A percentile compares a stretch with the other conserved stretches of the same genome.
phyloP scores from a whole-genome alignment of 1,140 invertebrate genomes.

The Phenacoccus solenopsis region DNA sequence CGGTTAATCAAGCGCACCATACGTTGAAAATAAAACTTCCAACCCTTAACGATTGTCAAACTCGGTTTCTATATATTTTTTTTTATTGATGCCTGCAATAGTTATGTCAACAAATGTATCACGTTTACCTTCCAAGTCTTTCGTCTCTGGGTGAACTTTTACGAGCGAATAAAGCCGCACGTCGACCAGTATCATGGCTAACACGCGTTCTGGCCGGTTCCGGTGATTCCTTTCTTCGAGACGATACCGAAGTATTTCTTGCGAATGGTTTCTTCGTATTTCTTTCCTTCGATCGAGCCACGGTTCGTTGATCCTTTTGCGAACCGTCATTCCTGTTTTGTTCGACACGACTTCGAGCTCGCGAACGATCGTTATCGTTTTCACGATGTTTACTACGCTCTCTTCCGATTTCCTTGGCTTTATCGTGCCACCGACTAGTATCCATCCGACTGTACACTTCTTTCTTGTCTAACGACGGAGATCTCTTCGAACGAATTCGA shows the following conservation, averaged over 20 bases:
- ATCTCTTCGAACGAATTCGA: not conserved
- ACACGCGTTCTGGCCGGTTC: not conserved
- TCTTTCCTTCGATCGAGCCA: not conserved
- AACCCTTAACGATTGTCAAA: too few species aligned
- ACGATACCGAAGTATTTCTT: not conserved
- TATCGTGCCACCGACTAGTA: slow-evolving; percentile 8
- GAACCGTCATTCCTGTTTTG: not conserved
- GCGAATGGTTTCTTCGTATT: not conserved
- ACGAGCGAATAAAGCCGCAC: not conserved
- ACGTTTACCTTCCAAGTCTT: slow-evolving; percentile 5
- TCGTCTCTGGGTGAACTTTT: not conserved
- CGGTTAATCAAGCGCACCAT: too few species aligned
- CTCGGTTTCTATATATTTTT: too few species aligned
- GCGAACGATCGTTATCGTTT: not conserved
- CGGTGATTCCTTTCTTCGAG: not conserved
- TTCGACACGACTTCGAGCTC: not conserved
- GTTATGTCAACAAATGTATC: not conserved
- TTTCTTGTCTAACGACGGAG: not conserved
- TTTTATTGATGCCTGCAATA: not conserved
- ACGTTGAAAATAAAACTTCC: too few species aligned
- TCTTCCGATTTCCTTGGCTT: not conserved
- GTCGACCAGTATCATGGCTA: not conserved
- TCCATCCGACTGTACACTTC: not conserved
- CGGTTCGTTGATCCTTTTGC: not conserved
- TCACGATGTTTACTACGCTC: not conserved